phyloP scores from a whole-genome alignment of 2,888 invertebrate species.

The Cynaeus angustus region DNA sequence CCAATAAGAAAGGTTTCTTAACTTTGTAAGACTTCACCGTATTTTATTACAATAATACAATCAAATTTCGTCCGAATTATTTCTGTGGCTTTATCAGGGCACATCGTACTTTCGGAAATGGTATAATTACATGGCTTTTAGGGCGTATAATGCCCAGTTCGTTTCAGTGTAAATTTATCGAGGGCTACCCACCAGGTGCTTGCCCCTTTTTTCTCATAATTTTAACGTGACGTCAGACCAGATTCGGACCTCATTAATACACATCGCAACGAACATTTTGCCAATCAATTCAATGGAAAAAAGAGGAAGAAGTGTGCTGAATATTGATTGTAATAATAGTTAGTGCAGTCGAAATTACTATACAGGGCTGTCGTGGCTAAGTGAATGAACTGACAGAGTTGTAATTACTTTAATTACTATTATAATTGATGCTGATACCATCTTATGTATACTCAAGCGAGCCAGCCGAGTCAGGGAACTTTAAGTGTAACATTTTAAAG shows the following conservation, averaged over 20 bases:
- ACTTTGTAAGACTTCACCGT: slow-evolving; percentile 63
- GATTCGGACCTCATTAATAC: slow-evolving; percentile 35
- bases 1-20: slow-evolving; percentile 64
- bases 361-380: slow-evolving; percentile 31
- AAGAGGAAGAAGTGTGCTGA: slow-evolving; percentile 11
- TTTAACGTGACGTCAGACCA: slow-evolving; percentile 26
- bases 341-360: slow-evolving; percentile 17
- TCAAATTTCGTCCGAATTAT: slow-evolving; percentile 41
- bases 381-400: slow-evolving; percentile 49
- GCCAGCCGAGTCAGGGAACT: slow-evolving; percentile 40
- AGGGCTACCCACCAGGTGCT: slow-evolving; percentile 42
- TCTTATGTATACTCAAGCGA: slow-evolving; percentile 48
- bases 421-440: slow-evolving; percentile 51
- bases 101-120: slow-evolving; percentile 39
- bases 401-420: slow-evolving; percentile 53
- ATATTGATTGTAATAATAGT: slow-evolving; percentile 27
- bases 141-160: slow-evolving; percentile 43
- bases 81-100: slow-evolving; percentile 37
- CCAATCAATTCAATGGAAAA: slow-evolving; percentile 21
- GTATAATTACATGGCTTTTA: slow-evolving; percentile 48
- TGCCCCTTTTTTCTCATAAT: slow-evolving; percentile 22
- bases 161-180: slow-evolving; percentile 38
- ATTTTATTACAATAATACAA: slow-evolving; percentile 56
- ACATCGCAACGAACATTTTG: slow-evolving; percentile 9
- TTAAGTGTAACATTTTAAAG: slow-evolving; percentile 30